Percentiles rank a stretch among this genome's conserved stretches.
Evolutionary conservation across 1,140 invertebrate species (phyloP).

Genomic region (Drosophila malerkotliana): DNA sequence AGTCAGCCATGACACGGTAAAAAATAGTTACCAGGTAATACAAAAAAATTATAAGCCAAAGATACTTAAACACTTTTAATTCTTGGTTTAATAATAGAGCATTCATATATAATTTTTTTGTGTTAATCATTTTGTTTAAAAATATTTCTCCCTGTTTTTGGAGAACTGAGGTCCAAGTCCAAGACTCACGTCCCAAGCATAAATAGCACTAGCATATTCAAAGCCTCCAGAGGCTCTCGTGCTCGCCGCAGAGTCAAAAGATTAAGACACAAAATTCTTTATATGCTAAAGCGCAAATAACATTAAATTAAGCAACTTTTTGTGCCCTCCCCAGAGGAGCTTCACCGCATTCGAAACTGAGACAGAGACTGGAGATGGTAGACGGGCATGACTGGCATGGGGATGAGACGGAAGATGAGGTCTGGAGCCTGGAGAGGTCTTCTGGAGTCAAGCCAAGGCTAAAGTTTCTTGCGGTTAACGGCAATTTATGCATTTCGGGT

Average conservation of each 20-base stretch:
- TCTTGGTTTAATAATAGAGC: neutral
- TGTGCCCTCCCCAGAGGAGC: constrained; percentile 53
- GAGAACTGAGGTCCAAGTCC: constrained; percentile 9
- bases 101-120: neutral
- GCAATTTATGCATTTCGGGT: constrained; percentile 75
- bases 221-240: constrained; percentile 62
- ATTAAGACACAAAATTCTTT: constrained; percentile 84
- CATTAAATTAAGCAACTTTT: constrained; percentile 84
- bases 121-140: too few species aligned
- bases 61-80: neutral
- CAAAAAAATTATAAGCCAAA: neutral
- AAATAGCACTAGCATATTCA: constrained; percentile 82
- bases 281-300: constrained; percentile 84
- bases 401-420: constrained; percentile 2
- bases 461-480: constrained; percentile 82
- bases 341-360: constrained; percentile 21
- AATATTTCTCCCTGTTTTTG: constrained; percentile 21
- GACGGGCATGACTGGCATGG: neutral
- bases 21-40: neutral
- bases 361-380: constrained; percentile 3
- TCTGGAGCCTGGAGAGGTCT: constrained; percentile 7
- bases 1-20: constrained; percentile 51
- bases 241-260: constrained; percentile 78
- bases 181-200: constrained; percentile 73
- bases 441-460: constrained; percentile 55